phyloP scores from a whole-genome alignment of 2,113 vertebrate genomes.

The Engystomops pustulosus region DNA sequence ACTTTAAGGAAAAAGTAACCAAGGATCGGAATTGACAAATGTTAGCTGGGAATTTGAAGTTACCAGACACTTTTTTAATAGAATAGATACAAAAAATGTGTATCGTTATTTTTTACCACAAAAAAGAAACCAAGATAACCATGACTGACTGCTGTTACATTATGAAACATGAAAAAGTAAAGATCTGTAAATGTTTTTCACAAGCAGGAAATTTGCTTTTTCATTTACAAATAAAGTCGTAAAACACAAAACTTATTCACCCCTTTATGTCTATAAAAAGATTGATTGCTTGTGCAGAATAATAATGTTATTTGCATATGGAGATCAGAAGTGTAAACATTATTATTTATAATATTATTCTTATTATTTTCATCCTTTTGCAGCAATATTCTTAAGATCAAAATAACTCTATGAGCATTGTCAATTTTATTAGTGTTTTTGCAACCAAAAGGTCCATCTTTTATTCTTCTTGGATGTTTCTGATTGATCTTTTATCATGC shows the following conservation, averaged over 20 bases:
- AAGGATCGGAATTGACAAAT: too few species aligned
- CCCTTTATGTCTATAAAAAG: background rate
- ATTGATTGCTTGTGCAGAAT: background rate
- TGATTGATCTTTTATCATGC: conserved; percentile 48
- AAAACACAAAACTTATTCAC: too few species aligned
- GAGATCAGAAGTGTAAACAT: background rate
- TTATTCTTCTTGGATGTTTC: conserved; percentile 21
- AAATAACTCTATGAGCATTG: background rate
- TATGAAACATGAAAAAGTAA: too few species aligned
- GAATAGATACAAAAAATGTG: too few species aligned
- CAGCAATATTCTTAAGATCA: conserved; percentile 26
- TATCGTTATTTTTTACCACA: too few species aligned
- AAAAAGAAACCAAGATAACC: too few species aligned
- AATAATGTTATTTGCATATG: background rate
- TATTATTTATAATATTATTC: background rate
- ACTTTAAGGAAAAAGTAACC: too few species aligned
- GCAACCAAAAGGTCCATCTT: conserved; percentile 17
- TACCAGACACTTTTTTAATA: too few species aligned
- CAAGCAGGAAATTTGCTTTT: too few species aligned
- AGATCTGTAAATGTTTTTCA: too few species aligned
- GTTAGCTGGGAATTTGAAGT: too few species aligned
- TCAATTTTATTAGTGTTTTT: conserved; percentile 33
- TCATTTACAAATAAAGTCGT: background rate
- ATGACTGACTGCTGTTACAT: too few species aligned
- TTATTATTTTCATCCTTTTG: background rate